A percentile compares a stretch with the other conserved stretches of the same genome.
phyloP scores from a whole-genome alignment of 2,113 vertebrate species.

The Hoplias malabaricus region DNA sequence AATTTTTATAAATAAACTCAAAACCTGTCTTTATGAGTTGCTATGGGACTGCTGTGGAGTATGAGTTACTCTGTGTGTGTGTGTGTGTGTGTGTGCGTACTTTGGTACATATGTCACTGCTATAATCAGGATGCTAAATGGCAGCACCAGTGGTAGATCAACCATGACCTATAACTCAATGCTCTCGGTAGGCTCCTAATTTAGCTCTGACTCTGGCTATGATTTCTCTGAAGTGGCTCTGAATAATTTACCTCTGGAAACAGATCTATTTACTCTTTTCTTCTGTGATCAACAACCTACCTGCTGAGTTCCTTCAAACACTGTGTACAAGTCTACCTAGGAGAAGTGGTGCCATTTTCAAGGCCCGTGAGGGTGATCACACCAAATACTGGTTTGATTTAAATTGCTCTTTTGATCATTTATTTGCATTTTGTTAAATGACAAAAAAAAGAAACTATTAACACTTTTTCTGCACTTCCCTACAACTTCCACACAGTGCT shows the following conservation, averaged over 20 bases:
- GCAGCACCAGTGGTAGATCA: background rate
- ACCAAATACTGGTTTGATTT: conserved; percentile 47
- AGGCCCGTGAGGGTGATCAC: no score
- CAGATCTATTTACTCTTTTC: conserved; percentile 54
- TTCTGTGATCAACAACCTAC: conserved; percentile 49
- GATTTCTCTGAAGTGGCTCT: background rate
- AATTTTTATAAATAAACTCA: no score
- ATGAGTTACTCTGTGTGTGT: no score
- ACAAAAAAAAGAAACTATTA: no score
- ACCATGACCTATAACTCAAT: background rate
- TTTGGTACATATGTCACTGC: background rate
- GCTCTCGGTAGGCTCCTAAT: background rate
- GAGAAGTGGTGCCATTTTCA: no score
- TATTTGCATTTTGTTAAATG: no score
- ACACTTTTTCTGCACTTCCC: no score
- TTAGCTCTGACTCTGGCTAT: background rate
- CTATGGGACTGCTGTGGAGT: background rate
- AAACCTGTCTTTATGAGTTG: background rate
- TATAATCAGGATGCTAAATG: background rate
- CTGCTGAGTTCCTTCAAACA: no score
- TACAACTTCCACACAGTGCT: no score
- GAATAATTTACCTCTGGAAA: conserved; percentile 54
- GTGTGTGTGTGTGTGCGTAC: background rate
- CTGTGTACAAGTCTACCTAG: no score
- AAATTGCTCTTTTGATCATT: background rate